Conservation (phyloP, 2,113 vertebrate species). For the Lipophrys pholis region DNA sequence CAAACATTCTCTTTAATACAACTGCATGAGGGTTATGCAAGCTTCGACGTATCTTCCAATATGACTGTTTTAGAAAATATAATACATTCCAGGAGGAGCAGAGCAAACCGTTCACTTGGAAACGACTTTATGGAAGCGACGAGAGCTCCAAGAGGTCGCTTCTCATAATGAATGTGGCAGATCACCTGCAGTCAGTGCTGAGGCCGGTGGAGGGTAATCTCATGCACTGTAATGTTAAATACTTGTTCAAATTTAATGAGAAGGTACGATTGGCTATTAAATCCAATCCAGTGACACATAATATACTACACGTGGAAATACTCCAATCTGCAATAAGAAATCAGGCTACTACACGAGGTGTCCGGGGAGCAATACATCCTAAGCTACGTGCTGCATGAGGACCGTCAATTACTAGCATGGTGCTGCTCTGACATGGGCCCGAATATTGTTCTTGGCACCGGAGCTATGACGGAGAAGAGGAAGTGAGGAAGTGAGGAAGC, state of each 20-base stretch:
- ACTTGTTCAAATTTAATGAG: no score
- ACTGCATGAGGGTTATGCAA: constrained; percentile 38
- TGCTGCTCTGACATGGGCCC: constrained; percentile 56
- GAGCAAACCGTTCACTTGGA: constrained; percentile 19
- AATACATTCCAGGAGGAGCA: constrained; percentile 31
- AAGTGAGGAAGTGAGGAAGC: constrained; percentile 54
- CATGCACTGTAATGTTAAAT: no score
- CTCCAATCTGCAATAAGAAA: constrained; percentile 66
- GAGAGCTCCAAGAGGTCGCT: constrained; percentile 8
- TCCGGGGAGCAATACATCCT: constrained; percentile 71
- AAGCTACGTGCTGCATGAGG: constrained; percentile 43
- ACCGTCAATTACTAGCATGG: constrained; percentile 63
- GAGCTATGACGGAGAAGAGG: constrained; percentile 50
- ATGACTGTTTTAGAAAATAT: constrained; percentile 28
- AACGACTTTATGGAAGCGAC: constrained; percentile 26
- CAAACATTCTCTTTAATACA: constrained; percentile 41
- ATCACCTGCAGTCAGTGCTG: constrained; percentile 43
- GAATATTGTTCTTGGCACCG: constrained; percentile 77
- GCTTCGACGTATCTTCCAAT: constrained; percentile 35
- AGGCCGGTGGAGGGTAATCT: no score
- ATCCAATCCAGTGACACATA: constrained; percentile 66
- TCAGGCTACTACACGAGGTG: constrained; percentile 57
- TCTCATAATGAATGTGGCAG: constrained; percentile 25
- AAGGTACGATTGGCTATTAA: constrained; percentile 63
- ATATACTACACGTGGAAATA: constrained; percentile 71